These are phyloP conservation scores for Callipepla californica DNA, from an alignment of 2,113 vertebrate species.

Conservation along the genomic window DNA sequence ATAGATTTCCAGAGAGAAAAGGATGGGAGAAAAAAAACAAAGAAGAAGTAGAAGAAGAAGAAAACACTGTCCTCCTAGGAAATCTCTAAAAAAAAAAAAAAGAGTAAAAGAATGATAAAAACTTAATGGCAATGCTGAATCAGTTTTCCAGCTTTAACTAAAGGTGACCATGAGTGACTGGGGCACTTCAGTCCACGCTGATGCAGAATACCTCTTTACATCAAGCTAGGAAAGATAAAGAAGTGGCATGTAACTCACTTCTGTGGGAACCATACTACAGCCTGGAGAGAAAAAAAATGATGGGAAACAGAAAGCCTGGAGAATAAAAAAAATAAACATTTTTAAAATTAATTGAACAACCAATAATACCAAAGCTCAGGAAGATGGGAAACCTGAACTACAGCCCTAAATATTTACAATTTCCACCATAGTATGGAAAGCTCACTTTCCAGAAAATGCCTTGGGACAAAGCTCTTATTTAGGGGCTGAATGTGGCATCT, in stretches of 20 bases:
- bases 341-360: neutral
- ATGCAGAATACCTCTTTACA: neutral
- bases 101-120: neutral
- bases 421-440: conserved; percentile 38
- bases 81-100: neutral
- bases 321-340: neutral
- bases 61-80: neutral
- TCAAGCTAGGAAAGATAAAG: neutral
- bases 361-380: neutral
- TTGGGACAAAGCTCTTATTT: conserved; percentile 23
- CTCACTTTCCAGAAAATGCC: conserved; percentile 22
- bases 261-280: neutral
- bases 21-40: neutral
- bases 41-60: neutral
- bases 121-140: neutral
- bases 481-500: conserved; percentile 12
- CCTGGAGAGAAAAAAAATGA: neutral
- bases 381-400: conserved; percentile 15
- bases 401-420: neutral
- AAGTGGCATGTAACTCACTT: neutral
- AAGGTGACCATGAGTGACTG: neutral
- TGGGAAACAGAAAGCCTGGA: neutral
- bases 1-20: neutral
- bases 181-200: neutral
- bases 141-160: neutral